Evolutionary conservation across 2,888 invertebrate genomes (phyloP).

Genomic region (Brachypalpus laphriformis): DNA sequence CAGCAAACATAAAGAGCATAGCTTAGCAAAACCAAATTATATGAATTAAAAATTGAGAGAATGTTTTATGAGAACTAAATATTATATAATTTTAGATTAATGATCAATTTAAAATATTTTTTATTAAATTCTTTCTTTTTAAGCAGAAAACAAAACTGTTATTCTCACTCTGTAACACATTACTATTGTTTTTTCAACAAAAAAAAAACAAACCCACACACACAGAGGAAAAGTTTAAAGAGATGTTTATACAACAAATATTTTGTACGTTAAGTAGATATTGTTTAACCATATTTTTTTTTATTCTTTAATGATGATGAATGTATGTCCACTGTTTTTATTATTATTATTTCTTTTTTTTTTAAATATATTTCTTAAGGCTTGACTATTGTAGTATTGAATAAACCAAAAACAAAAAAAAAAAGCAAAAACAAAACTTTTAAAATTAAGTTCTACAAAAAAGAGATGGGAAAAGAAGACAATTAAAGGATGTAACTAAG

Average conservation of each 20-base stretch:
- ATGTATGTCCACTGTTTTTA: conserved; percentile 47
- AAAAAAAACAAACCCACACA: neutral
- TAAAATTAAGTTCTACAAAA: conserved; percentile 12
- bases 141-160: conserved; percentile 17
- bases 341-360: conserved; percentile 46
- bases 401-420: conserved; percentile 52
- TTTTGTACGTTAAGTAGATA: conserved; percentile 61
- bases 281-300: conserved; percentile 53
- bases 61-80: conserved; percentile 54
- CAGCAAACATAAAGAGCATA: conserved; percentile 59
- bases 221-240: neutral
- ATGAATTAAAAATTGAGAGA: conserved; percentile 46
- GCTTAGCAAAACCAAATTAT: conserved; percentile 65
- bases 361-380: conserved; percentile 42
- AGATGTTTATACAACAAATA: conserved; percentile 37
- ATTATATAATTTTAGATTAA: conserved; percentile 48
- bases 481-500: conserved; percentile 25
- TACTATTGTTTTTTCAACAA: conserved; percentile 27
- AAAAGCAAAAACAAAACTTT: conserved; percentile 13
- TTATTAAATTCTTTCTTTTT: conserved; percentile 48
- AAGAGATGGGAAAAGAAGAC: conserved; percentile 14
- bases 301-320: conserved; percentile 37
- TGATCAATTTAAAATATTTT: conserved; percentile 61
- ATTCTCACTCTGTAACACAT: conserved; percentile 48
- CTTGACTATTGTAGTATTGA: conserved; percentile 54